These are phyloP conservation scores for Petroica traversi DNA, from an alignment of 2,113 vertebrate genomes.

Conservation along the genomic window DNA sequence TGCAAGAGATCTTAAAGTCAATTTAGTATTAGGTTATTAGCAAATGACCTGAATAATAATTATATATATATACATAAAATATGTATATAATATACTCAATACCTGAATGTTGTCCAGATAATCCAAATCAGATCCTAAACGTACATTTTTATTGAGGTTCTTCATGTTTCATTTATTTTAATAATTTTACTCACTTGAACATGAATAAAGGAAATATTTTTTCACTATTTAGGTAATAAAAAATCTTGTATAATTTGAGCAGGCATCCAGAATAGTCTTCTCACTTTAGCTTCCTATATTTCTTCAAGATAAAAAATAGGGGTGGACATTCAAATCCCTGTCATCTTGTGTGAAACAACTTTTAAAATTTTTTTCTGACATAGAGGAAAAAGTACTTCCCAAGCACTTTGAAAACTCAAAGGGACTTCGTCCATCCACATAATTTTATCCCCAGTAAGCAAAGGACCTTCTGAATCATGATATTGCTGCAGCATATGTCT, in stretches of 20 bases:
- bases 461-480: background rate
- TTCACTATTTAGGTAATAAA: background rate
- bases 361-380: background rate
- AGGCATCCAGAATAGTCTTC: background rate
- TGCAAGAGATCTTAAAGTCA: background rate
- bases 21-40: background rate
- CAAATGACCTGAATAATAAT: too few species aligned
- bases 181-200: background rate
- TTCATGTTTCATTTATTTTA: background rate
- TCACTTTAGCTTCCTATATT: rapidly evolving
- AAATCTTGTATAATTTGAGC: background rate
- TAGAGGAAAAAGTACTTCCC: background rate
- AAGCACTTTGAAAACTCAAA: background rate
- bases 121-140: background rate
- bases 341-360: background rate
- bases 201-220: background rate
- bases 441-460: background rate
- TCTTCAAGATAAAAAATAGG: background rate
- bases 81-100: too few species aligned
- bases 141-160: background rate
- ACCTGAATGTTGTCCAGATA: background rate
- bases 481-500: background rate
- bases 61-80: too few species aligned
- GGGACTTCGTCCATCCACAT: background rate
- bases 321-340: background rate